A percentile compares a stretch with the other conserved stretches of the same genome.
Conservation (phyloP, 2,113 vertebrate species). For the Empidonax alnorum region DNA sequence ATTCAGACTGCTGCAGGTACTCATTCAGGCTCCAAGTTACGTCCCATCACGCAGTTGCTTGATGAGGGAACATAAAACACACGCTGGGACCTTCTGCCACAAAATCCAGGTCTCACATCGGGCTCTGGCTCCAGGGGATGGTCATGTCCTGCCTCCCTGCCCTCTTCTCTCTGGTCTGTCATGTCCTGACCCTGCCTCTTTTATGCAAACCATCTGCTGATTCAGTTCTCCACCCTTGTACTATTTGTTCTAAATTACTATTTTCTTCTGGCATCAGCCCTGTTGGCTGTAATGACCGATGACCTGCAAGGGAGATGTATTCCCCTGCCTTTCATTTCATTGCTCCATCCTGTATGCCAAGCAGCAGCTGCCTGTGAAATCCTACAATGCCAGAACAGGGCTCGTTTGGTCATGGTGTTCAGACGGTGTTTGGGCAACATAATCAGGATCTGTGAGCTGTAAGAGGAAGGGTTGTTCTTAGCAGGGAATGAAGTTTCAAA, state of each 20-base stretch:
- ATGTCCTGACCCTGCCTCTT: background rate
- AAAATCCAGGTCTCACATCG: rapidly evolving
- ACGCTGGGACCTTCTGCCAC: background rate
- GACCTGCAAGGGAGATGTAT: background rate
- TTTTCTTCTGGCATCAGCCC: background rate
- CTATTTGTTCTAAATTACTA: background rate
- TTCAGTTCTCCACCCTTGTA: background rate
- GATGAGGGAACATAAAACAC: background rate
- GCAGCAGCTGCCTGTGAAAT: background rate
- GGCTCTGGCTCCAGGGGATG: background rate
- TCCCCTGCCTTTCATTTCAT: background rate
- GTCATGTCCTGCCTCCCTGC: background rate
- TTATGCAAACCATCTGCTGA: background rate
- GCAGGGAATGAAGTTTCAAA: background rate
- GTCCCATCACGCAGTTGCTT: background rate
- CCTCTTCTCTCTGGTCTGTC: background rate
- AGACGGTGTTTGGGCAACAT: rapidly evolving
- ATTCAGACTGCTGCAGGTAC: background rate
- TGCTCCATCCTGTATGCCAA: background rate
- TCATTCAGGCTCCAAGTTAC: background rate
- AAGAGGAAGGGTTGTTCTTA: background rate
- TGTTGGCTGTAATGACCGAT: background rate
- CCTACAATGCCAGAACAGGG: background rate
- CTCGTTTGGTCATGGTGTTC: background rate
- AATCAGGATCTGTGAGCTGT: background rate